Evolutionary conservation across 2,113 vertebrate species (phyloP).

Genomic region (Motacilla alba): DNA sequence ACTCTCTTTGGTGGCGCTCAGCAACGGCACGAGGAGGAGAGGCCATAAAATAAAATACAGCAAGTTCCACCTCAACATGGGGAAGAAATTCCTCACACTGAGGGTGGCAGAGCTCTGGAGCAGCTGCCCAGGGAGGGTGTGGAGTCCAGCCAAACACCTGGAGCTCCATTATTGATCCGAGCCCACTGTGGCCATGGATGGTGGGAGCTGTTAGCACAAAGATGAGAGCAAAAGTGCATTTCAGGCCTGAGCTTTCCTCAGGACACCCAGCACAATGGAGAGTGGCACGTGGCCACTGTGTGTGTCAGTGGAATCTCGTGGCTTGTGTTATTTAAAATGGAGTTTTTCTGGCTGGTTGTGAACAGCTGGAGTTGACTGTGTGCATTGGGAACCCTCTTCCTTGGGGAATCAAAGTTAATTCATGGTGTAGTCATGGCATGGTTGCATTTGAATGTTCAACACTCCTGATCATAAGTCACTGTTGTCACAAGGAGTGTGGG

Average conservation of each 20-base stretch:
- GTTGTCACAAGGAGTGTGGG: not conserved
- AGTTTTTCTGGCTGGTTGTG: not conserved
- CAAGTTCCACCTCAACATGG: not conserved
- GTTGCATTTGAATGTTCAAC: not conserved
- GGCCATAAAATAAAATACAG: not conserved
- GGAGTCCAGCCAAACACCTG: not conserved
- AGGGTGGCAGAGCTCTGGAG: not conserved
- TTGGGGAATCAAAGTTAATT: not conserved
- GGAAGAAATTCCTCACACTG: not conserved
- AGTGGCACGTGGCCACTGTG: not conserved
- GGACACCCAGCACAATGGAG: not conserved
- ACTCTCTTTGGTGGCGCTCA: not conserved
- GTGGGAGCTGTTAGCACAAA: not conserved
- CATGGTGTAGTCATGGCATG: not conserved
- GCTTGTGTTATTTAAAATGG: not conserved
- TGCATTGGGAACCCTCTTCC: not conserved
- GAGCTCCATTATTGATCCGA: not conserved
- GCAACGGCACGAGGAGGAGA: fast-evolving
- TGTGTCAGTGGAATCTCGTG: not conserved
- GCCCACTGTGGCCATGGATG: not conserved
- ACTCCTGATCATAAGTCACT: not conserved
- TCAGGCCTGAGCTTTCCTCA: not conserved
- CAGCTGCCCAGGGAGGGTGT: not conserved
- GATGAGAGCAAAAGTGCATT: not conserved
- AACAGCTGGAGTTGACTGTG: not conserved